Evolutionary conservation across 2,797 vertebrate species (phyloP).

Genomic region (Phylloscopus collybita): DNA sequence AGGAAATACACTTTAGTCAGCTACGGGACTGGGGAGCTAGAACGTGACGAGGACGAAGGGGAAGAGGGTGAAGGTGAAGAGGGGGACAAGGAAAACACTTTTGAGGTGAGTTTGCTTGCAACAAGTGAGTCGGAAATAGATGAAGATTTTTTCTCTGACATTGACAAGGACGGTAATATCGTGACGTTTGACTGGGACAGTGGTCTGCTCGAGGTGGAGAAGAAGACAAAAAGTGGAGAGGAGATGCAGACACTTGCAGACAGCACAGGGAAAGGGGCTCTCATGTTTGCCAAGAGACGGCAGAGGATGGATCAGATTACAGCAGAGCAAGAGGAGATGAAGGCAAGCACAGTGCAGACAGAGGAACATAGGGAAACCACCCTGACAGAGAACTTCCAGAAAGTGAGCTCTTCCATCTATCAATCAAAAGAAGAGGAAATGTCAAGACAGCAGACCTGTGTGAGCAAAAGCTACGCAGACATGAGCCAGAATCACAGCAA

Average conservation of each 20-base stretch:
- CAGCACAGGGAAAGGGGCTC: constrained; percentile 92
- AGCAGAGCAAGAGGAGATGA: constrained; percentile 90
- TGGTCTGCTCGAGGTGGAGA: constrained; percentile 88
- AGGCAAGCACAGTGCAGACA: constrained; percentile 78
- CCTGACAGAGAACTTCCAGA: constrained; percentile 52
- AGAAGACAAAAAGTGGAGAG: constrained; percentile 79
- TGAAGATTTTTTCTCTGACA: constrained; percentile 84
- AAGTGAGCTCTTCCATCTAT: constrained; percentile 43
- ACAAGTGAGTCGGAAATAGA: constrained; percentile 85
- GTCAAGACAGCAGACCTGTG: constrained; percentile 37
- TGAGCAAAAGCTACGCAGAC: constrained; percentile 85
- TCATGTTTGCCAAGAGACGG: constrained; percentile 94
- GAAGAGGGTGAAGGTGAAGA: constrained; percentile 79
- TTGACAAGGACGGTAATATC: constrained; percentile 77
- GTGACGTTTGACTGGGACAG: constrained; percentile 91
- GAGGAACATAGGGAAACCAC: constrained; percentile 70
- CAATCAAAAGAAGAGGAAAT: constrained; percentile 69
- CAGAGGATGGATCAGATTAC: constrained; percentile 94
- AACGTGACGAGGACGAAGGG: constrained; percentile 81
- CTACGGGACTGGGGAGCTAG: constrained; percentile 95
- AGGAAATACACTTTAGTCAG: constrained; percentile 96
- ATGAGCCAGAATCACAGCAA: constrained; percentile 66
- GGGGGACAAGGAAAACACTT: constrained; percentile 77
- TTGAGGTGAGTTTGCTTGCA: constrained; percentile 85
- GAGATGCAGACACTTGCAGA: constrained; percentile 92